Evolutionary conservation across 2,888 invertebrate species (phyloP).

Genomic region (Amphipyra berbera): DNA sequence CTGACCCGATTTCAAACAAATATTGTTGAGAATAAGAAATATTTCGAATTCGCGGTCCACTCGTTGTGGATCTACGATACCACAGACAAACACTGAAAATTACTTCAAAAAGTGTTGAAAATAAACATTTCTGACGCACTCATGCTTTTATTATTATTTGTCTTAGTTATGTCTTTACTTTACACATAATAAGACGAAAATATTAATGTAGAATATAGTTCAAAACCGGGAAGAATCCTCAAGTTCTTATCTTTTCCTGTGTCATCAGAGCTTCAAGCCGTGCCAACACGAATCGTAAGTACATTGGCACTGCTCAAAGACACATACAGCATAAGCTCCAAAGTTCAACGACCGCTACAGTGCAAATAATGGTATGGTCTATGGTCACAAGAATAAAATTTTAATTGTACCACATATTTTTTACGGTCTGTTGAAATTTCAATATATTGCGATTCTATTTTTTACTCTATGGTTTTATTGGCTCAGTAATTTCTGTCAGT

Average conservation of each 20-base stretch:
- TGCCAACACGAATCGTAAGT: constrained; percentile 47
- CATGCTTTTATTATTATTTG: too few species aligned
- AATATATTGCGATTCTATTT: constrained; percentile 15
- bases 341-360: constrained; percentile 41
- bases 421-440: constrained; percentile 12
- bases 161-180: too few species aligned
- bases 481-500: constrained; percentile 43
- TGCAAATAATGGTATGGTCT: constrained; percentile 48
- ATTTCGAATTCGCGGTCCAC: constrained; percentile 8
- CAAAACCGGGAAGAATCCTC: constrained; percentile 37
- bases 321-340: constrained; percentile 36
- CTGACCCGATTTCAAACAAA: constrained; percentile 43
- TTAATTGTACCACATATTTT: constrained; percentile 25
- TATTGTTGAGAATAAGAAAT: constrained; percentile 13
- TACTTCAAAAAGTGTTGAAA: too few species aligned
- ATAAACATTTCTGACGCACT: too few species aligned
- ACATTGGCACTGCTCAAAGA: constrained; percentile 49
- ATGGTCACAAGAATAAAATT: constrained; percentile 35
- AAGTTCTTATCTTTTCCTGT: constrained; percentile 42
- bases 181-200: too few species aligned
- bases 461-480: constrained; percentile 27
- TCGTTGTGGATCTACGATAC: background rate
- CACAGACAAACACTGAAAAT: background rate
- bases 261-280: constrained; percentile 42
- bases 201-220: background rate